Evolutionary conservation across 2,797 vertebrate species (phyloP).

Genomic region (Lindbergichthys nudifrons): DNA sequence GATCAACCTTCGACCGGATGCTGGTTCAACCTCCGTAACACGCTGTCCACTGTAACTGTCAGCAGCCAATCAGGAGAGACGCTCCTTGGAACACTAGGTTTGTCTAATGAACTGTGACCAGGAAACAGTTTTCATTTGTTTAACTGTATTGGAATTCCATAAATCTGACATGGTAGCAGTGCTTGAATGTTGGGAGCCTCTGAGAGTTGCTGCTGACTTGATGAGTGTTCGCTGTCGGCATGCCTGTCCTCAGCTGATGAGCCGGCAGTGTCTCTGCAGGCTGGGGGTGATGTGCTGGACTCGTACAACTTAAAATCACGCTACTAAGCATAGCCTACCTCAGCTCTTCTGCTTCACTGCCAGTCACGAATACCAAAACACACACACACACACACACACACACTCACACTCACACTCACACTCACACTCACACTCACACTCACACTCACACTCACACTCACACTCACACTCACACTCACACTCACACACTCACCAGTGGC

Average conservation of each 20-base stretch:
- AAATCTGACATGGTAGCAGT: neutral
- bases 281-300: neutral
- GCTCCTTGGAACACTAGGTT: neutral
- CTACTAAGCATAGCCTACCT: conserved; percentile 6
- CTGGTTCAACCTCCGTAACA: no score
- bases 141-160: neutral
- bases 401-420: neutral
- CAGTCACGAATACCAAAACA: neutral
- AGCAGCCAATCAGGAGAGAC: neutral
- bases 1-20: no score
- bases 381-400: neutral
- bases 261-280: neutral
- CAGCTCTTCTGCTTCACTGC: conserved; percentile 2
- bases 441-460: neutral
- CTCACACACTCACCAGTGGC: neutral
- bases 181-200: neutral
- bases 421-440: neutral
- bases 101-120: neutral
- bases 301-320: neutral
- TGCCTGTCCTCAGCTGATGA: conserved; percentile 13
- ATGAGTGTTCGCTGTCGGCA: neutral
- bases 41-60: no score
- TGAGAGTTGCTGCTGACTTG: neutral
- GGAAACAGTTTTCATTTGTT: neutral
- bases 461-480: neutral